These are phyloP conservation scores for Myopa tessellatipennis DNA, from an alignment of 2,888 invertebrate species.

Conservation along the genomic window DNA sequence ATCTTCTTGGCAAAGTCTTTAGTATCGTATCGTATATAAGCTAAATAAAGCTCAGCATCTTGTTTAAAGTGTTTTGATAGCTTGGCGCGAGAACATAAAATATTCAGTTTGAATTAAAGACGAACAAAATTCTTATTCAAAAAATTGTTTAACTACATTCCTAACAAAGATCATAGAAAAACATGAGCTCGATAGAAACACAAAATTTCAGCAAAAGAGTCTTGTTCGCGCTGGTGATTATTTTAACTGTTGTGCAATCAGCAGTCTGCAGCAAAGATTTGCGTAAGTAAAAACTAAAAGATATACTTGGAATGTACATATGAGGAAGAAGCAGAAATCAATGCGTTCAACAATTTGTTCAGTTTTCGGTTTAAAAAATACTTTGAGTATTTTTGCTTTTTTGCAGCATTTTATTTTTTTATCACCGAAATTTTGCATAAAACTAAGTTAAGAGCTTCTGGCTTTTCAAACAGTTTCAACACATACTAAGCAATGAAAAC, in stretches of 20 bases:
- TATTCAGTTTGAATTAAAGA: background rate
- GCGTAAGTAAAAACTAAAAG: conserved; percentile 58
- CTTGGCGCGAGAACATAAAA: conserved; percentile 48
- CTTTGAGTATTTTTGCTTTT: too few species aligned
- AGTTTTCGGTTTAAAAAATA: too few species aligned
- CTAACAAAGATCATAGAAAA: background rate
- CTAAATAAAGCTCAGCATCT: conserved; percentile 44
- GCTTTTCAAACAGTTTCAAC: too few species aligned
- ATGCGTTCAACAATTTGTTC: too few species aligned
- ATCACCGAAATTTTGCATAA: too few species aligned
- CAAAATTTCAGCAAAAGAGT: background rate
- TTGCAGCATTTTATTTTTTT: too few species aligned
- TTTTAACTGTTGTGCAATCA: conserved; percentile 13
- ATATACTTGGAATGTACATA: background rate
- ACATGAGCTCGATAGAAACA: conserved; percentile 21
- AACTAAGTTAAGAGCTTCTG: too few species aligned
- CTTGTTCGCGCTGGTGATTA: conserved; percentile 21
- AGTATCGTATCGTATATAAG: conserved; percentile 9
- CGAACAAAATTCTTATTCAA: background rate
- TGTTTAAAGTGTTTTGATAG: conserved; percentile 51
- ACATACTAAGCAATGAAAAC: too few species aligned
- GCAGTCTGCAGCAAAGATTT: conserved; percentile 57
- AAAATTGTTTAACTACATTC: background rate
- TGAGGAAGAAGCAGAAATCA: background rate
- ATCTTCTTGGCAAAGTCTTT: conserved; percentile 20